Evolutionary conservation across 2,888 invertebrate species (phyloP).

Genomic region (Caenorhabditis angaria): DNA sequence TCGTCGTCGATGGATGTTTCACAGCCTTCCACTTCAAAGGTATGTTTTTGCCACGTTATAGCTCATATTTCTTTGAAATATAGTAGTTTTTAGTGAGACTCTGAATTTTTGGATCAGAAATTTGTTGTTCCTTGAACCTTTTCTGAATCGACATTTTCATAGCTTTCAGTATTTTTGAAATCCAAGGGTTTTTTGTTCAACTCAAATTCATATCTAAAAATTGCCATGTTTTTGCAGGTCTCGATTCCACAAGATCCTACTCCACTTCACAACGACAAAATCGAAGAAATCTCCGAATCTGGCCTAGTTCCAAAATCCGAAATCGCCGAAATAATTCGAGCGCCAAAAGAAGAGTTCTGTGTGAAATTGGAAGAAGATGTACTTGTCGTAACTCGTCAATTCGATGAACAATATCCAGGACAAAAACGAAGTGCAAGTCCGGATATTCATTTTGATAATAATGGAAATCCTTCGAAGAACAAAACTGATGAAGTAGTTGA

Average conservation of each 20-base stretch:
- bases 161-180: no score
- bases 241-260: slow-evolving; percentile 47
- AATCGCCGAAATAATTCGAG: slow-evolving; percentile 32
- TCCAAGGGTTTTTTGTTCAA: no score
- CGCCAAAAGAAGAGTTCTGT: slow-evolving; percentile 34
- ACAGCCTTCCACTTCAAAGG: slow-evolving; percentile 30
- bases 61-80: no score
- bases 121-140: no score
- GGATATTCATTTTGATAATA: slow-evolving; percentile 7
- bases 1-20: slow-evolving; percentile 56
- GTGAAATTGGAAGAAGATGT: slow-evolving; percentile 44
- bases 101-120: no score
- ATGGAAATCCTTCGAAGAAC: slow-evolving; percentile 5
- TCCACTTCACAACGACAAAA: slow-evolving; percentile 46
- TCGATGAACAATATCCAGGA: slow-evolving; percentile 40
- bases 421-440: slow-evolving; percentile 45
- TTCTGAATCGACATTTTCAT: no score
- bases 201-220: neutral
- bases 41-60: no score
- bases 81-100: no score
- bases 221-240: slow-evolving; percentile 18
- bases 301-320: slow-evolving; percentile 36
- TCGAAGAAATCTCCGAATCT: slow-evolving; percentile 39
- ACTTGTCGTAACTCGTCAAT: slow-evolving; percentile 40
- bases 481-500: slow-evolving; percentile 13